Conservation (phyloP, 2,888 invertebrate genomes). For the Epinotia demarniana region DNA sequence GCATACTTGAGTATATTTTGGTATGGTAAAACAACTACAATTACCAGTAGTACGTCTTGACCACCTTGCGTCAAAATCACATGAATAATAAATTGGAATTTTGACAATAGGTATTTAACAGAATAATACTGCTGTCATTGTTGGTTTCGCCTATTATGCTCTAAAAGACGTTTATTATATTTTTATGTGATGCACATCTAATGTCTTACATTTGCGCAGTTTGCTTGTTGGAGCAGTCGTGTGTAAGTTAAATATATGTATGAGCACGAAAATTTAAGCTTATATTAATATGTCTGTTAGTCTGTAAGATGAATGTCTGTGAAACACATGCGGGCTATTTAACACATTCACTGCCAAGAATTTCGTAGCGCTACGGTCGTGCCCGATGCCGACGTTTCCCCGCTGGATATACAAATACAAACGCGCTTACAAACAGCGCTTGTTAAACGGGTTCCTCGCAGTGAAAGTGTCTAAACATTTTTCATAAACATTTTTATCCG, state of each 20-base stretch:
- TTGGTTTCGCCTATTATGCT: conserved; percentile 12
- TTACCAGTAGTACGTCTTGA: neutral
- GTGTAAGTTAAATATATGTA: neutral
- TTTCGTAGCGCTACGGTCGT: too few relatives aligned
- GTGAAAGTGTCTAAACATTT: too few relatives aligned
- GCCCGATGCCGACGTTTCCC: too few relatives aligned
- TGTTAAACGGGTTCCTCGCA: too few relatives aligned
- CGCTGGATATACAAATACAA: too few relatives aligned
- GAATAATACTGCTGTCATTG: conserved; percentile 2
- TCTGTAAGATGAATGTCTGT: too few relatives aligned
- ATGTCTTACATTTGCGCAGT: neutral
- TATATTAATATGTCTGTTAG: too few relatives aligned
- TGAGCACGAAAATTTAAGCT: too few relatives aligned
- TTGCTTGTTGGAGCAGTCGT: neutral
- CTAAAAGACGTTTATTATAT: neutral
- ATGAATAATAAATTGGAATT: neutral
- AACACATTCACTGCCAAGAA: too few relatives aligned
- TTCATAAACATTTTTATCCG: neutral
- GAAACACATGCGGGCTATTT: too few relatives aligned
- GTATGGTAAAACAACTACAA: neutral
- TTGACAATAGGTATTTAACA: conserved; percentile 14
- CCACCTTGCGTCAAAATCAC: neutral
- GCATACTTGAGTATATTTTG: neutral
- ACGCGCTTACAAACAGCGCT: too few relatives aligned
- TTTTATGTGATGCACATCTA: conserved; percentile 9